phyloP scores from a whole-genome alignment of 2,113 vertebrate species.

The Ailurus styani region DNA sequence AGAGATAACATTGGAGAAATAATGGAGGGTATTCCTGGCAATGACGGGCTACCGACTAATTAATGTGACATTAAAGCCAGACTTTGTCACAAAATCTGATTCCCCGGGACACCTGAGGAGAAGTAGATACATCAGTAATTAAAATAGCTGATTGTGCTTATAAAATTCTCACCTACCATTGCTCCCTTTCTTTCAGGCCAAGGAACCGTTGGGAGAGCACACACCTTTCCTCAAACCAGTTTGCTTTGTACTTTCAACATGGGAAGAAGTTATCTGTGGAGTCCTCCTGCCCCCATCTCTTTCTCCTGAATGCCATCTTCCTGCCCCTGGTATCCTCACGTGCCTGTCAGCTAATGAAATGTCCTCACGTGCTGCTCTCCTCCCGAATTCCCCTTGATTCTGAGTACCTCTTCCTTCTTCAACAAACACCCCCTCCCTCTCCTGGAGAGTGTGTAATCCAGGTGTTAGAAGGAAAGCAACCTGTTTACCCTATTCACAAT shows the following conservation, averaged over 20 bases:
- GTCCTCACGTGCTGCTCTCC: neutral
- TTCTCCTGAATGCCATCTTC: neutral
- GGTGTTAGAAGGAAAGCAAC: neutral
- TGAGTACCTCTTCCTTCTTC: neutral
- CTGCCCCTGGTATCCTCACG: rapidly evolving
- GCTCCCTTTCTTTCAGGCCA: neutral
- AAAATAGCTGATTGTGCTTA: neutral
- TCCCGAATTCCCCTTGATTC: neutral
- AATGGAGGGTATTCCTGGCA: neutral
- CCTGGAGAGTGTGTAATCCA: neutral
- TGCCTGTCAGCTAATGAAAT: neutral
- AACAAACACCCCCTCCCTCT: neutral
- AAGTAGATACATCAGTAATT: neutral
- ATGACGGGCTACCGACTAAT: neutral
- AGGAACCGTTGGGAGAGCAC: neutral
- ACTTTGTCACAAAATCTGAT: neutral
- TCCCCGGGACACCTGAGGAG: neutral
- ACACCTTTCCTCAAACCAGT: neutral
- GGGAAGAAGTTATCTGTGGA: neutral
- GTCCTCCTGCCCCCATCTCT: neutral
- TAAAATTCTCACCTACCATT: neutral
- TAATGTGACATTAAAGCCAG: neutral
- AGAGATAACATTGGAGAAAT: neutral
- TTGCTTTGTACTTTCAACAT: neutral
- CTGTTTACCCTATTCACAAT: neutral